These are phyloP conservation scores for Sebastolobus alascanus DNA, from an alignment of 2,797 vertebrate species.

Conservation along the genomic window DNA sequence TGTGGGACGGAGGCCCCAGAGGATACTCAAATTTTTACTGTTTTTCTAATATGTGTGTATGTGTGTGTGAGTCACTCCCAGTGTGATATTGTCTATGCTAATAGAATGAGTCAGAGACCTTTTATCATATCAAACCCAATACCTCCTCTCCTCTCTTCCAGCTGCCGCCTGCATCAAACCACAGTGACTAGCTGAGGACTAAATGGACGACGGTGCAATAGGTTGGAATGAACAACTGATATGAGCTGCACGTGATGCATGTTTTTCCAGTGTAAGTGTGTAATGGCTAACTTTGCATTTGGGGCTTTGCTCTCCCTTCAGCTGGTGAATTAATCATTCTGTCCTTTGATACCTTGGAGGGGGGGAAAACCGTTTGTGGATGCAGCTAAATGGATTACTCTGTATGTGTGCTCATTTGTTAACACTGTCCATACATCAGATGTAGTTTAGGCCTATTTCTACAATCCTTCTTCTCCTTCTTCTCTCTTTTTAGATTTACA, in stretches of 20 bases:
- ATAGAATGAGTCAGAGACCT: conserved; percentile 52
- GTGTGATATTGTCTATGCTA: conserved; percentile 37
- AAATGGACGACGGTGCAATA: conserved; percentile 12
- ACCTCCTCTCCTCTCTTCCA: conserved; percentile 2
- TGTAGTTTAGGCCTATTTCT: not conserved
- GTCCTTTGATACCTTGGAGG: conserved; percentile 13
- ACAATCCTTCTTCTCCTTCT: not conserved
- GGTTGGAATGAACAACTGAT: conserved; percentile 29
- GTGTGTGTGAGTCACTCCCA: conserved; percentile 13
- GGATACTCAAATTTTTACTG: conserved; percentile 22
- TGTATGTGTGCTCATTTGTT: conserved; percentile 9
- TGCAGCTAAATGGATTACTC: conserved; percentile 9
- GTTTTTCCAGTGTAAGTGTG: not conserved
- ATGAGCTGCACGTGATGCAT: not conserved
- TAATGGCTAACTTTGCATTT: conserved; percentile 21
- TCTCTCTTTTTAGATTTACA: not conserved
- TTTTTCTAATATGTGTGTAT: conserved; percentile 6
- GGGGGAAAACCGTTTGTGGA: conserved; percentile 11
- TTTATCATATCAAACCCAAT: conserved; percentile 38
- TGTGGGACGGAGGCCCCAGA: conserved; percentile 17
- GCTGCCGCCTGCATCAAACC: not conserved
- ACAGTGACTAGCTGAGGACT: conserved; percentile 7
- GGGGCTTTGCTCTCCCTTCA: conserved; percentile 15
- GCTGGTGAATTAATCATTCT: conserved; percentile 23
- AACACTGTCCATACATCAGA: conserved; percentile 7